Evolutionary conservation across 2,113 vertebrate species (phyloP).

Genomic region (Microtus ochrogaster): DNA sequence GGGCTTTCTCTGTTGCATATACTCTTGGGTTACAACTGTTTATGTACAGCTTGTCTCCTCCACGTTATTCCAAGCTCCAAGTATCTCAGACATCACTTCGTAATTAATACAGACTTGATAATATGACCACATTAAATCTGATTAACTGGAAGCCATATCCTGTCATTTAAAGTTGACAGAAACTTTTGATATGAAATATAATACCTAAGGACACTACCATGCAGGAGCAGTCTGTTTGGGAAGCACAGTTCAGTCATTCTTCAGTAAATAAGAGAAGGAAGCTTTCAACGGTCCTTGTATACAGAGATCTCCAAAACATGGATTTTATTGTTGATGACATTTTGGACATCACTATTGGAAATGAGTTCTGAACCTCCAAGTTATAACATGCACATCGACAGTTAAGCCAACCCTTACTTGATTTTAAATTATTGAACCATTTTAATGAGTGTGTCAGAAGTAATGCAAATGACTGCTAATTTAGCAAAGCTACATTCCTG

Average conservation of each 20-base stretch:
- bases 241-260: conserved; percentile 36
- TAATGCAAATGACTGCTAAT: conserved; percentile 90
- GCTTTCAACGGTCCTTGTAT: conserved; percentile 50
- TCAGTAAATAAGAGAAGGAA: conserved; percentile 39
- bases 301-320: conserved; percentile 75
- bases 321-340: conserved; percentile 73
- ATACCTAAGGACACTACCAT: conserved; percentile 7
- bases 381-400: conserved; percentile 79
- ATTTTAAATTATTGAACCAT: conserved; percentile 88
- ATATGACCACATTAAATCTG: conserved; percentile 59
- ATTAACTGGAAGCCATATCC: conserved; percentile 59
- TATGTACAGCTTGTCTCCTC: background rate
- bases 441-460: conserved; percentile 89
- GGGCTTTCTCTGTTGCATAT: background rate
- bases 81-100: background rate
- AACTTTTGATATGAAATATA: conserved; percentile 44
- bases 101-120: conserved; percentile 50
- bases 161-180: conserved; percentile 34
- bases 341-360: conserved; percentile 71
- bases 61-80: background rate
- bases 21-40: background rate
- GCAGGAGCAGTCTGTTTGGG: conserved; percentile 15
- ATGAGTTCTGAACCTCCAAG: conserved; percentile 80
- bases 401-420: conserved; percentile 81
- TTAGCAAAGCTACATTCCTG: conserved; percentile 87